Base-by-base conservation (phyloP, 1,140 invertebrate genomes). In the Solenopsis fugax region DNA sequence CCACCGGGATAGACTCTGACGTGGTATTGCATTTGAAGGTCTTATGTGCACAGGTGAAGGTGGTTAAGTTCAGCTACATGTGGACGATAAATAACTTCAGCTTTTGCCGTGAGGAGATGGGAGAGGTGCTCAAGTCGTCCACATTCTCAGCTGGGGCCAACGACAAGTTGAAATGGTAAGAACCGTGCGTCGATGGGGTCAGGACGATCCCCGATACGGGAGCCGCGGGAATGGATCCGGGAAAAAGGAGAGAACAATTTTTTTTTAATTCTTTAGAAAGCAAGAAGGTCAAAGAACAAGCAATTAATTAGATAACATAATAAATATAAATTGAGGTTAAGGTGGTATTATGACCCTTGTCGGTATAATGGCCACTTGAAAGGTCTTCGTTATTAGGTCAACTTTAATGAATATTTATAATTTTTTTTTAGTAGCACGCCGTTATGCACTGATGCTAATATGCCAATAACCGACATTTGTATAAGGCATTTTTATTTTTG, bases 1-100 rank as follows among this genome's bases (percentile, higher is more conserved):
- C 87, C 62, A 92, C 87, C 62, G 88, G 76, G 82, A 93, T 88
- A 81, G 21, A 91, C 80, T 94, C 93, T 94, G 93, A 94, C 87
- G 91, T 93, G 89, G 88, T 93, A 88, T 93, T 84, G 90, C 91
- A 94, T 93, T 94, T 92, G 90, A 94, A 94, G 92, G 91, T 94
- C 90, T 94, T 94, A 81, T 93, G 84, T 94, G 92, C 93, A 89
- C 97, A 99, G 98, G 99, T 99, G 92, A 99, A 99, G 97, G 99
- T 99, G 95, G 98, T 99, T 85, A 99, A 99, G 96, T 99, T 99
- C 96, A 99, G 98, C 96, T 99, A 99, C 96, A 99, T 99, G 98
- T 99, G 99, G 99, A 99, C 99, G 93, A 99, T 99, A 96, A 99
- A 99, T 96, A 99, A 99, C 97, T 99, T 99, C 96, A 99, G 98